These are phyloP conservation scores for Drosophila nr. perissopoda DNA, from an alignment of 2,888 invertebrate genomes.

Conservation along the genomic window DNA sequence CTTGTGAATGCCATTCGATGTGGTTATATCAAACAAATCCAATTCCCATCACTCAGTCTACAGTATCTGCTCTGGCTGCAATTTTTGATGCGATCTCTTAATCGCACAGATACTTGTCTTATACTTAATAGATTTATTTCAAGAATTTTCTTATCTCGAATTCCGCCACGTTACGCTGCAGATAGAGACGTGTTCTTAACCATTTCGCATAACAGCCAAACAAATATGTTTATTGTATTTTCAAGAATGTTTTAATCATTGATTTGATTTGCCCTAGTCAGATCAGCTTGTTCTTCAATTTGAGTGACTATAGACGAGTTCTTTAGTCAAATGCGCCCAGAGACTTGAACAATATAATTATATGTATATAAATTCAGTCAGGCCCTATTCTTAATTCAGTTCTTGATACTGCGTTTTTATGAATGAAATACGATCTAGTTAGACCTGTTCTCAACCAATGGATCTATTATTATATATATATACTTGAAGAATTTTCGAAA, in stretches of 20 bases:
- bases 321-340: not conserved
- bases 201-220: conserved; percentile 2
- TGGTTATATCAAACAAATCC: not conserved
- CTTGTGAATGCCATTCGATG: not conserved
- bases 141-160: conserved; percentile 4
- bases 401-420: not conserved
- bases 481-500: not conserved
- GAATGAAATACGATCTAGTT: not conserved
- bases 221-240: conserved; percentile 2
- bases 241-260: conserved; percentile 19
- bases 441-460: conserved; percentile 1
- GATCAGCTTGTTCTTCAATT: not conserved
- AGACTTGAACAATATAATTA: not conserved
- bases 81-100: not conserved
- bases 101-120: not conserved
- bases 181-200: conserved; percentile 3
- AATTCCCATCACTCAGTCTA: not conserved
- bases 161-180: conserved; percentile 1
- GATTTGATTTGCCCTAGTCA: conserved; percentile 1
- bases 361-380: not conserved
- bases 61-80: not conserved
- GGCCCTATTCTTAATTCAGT: not conserved
- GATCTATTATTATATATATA: not conserved
- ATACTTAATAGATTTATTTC: not conserved
- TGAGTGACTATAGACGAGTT: not conserved